Base-by-base conservation (phyloP, 2,888 invertebrate genomes). In the Synanthedon tipuliformis region DNA sequence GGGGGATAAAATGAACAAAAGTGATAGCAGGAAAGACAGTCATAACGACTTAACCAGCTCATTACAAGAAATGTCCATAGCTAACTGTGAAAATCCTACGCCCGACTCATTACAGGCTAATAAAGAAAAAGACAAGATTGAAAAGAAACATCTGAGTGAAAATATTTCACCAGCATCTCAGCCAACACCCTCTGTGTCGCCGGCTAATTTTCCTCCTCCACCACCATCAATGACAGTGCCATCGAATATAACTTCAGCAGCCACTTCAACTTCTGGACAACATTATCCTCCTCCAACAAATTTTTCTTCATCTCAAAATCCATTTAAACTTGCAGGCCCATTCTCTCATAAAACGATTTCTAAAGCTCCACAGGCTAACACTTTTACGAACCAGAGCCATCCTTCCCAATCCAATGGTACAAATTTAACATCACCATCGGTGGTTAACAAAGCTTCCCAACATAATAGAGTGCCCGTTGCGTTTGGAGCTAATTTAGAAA, bases 401-500 rank as follows among this genome's bases (percentile, higher is more conserved):
- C 70, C 80, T 45, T 57, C 78, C 41, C 73, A 74, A 52, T 69
- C 78, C 45, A 65, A 81, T 15, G 72, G 62, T 57, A 59, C 80
- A 27, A 71, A 62, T 65, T 72, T 88, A 49, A 66, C 78, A 15
- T 76, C 82, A 3, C 78, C 83, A n/a, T 65, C 74, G 8, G 78
- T 69, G 16, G 80, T 81, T 10, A 78, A 62, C 56, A 81, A 80
- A 61, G 64, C 75, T 40, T 64, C 75, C 15, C 81, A 82, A 53
- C 79, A 81, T 53, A 75, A 69, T 55, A 68, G 76, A 62, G 61
- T 72, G 23, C 64, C 78, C n/a, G 64, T 75, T 49, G 80, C 80
- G 48, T 89, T 80, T 67, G 88, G 89, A 54, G 89, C 90, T 3
- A 92, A 92, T 72, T 79, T 92, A 57, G 92, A 92, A 75, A 90